A percentile compares a stretch with the other conserved stretches of the same genome.
Conservation (phyloP, 2,888 invertebrate genomes). For the Drosophila mimetica region DNA sequence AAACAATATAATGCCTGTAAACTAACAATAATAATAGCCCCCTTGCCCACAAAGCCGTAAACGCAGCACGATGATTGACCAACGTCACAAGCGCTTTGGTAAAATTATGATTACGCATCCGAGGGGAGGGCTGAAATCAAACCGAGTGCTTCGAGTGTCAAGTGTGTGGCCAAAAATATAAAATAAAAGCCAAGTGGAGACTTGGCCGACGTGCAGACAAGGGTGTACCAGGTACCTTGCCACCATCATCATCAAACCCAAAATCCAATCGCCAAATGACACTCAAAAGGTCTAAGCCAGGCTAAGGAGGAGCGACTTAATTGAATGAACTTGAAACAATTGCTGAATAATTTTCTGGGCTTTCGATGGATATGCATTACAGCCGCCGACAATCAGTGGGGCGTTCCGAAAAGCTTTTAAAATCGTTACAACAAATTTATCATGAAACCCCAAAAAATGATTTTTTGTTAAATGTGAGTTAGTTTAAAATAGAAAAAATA, state of each 20-base stretch:
- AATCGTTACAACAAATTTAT: neutral
- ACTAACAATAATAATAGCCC: constrained; percentile 50
- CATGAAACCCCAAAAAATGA: neutral
- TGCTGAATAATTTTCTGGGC: constrained; percentile 55
- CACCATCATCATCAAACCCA: constrained; percentile 28
- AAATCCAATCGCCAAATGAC: constrained; percentile 36
- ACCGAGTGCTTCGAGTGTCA: constrained; percentile 30
- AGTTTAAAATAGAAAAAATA: too few species aligned
- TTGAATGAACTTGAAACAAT: constrained; percentile 75
- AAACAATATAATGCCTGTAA: constrained; percentile 33
- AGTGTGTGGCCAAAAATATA: constrained; percentile 35
- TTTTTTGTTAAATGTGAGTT: too few species aligned
- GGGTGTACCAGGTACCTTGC: constrained; percentile 7
- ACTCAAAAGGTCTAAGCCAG: constrained; percentile 53
- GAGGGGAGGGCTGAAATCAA: constrained; percentile 10
- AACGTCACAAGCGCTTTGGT: constrained; percentile 22
- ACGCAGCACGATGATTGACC: constrained; percentile 23
- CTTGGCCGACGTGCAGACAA: constrained; percentile 18
- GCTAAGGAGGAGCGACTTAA: constrained; percentile 35
- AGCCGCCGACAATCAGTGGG: neutral
- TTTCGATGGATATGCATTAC: constrained; percentile 40
- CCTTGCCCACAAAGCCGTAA: constrained; percentile 7
- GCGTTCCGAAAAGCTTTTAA: constrained; percentile 38
- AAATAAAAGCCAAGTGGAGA: constrained; percentile 19
- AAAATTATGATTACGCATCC: constrained; percentile 39